These are phyloP conservation scores for Geococcyx californianus DNA, from an alignment of 2,113 vertebrate species.

Conservation along the genomic window DNA sequence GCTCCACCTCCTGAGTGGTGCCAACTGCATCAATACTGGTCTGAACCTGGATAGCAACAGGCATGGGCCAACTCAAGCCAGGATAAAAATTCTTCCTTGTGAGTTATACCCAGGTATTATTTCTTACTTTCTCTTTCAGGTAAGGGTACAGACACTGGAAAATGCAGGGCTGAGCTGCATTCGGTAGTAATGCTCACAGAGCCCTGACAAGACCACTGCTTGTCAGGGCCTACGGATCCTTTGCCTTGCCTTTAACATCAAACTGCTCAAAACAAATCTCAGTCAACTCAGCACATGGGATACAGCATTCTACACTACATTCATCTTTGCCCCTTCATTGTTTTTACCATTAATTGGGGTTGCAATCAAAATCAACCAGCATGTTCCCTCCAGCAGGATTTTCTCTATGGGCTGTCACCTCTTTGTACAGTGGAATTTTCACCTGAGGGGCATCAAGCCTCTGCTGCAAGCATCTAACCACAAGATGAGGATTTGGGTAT, in stretches of 20 bases:
- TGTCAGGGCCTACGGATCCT: background rate
- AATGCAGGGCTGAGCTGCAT: background rate
- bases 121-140: background rate
- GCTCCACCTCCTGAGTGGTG: background rate
- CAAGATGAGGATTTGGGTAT: background rate
- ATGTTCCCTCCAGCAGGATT: background rate
- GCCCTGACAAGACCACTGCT: background rate
- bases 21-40: background rate
- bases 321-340: background rate
- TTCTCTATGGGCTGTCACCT: background rate
- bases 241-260: background rate
- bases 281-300: background rate
- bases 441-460: background rate
- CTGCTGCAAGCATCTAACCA: background rate
- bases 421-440: background rate
- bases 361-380: background rate
- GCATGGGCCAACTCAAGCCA: background rate
- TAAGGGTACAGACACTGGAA: background rate
- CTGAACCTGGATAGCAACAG: background rate
- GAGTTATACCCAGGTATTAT: background rate
- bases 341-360: background rate
- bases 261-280: background rate
- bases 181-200: background rate
- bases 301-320: background rate
- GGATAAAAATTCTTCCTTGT: background rate